Evolutionary conservation across 2,797 vertebrate genomes (phyloP), one percentile per base, ranked within the genome.

Genomic region (Enteromius thamalakanensis): DNA sequence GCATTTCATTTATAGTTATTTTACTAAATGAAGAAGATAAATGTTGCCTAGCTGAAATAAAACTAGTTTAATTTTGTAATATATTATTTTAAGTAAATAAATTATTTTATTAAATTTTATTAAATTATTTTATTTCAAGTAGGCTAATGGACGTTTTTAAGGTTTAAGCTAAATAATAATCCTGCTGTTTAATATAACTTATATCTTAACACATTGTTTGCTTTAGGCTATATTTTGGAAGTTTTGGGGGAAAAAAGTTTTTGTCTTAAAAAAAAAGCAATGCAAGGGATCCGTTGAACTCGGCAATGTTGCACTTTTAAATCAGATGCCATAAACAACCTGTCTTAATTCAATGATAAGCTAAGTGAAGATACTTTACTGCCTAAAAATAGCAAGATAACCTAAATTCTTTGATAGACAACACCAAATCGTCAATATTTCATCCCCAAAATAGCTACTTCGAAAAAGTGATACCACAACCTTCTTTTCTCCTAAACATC

Each of bases 401-500:
- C 40, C 40, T 42, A 51, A 6, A 74, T 53, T 10, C 7, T 62
- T 70, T 60, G 47, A 79, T 34, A 53, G 12, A 40, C 47, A 47
- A 80, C 53, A 71, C 19, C 60, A 32, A 15, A 32, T 47, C 55
- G 3, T 68, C 71, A 45, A n/a, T n/a, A 67, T 53, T 53, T 14
- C 34, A 15, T 40, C 8, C 34, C 26, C 9, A 51, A 72, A 72
- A 29, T 15, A 23, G 34, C 55, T 23, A 55, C 32, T 29, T 55
- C 3, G 32, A 45, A 26, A 64, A 67, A 82, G 70, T 23, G 29
- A 67, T 40, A 81, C 26, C 80, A 55, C 47, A 55, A 55, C 23
- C 19, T 77, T 32, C 55, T 26, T 17, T 55, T n/a, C 65, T 58
- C n/a, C 42, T 19, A 78, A 88, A 88, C 88, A 88, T 86, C 85